These are phyloP conservation scores for Ptychoptera albimana DNA, from an alignment of 2,888 invertebrate genomes.

Conservation along the genomic window DNA sequence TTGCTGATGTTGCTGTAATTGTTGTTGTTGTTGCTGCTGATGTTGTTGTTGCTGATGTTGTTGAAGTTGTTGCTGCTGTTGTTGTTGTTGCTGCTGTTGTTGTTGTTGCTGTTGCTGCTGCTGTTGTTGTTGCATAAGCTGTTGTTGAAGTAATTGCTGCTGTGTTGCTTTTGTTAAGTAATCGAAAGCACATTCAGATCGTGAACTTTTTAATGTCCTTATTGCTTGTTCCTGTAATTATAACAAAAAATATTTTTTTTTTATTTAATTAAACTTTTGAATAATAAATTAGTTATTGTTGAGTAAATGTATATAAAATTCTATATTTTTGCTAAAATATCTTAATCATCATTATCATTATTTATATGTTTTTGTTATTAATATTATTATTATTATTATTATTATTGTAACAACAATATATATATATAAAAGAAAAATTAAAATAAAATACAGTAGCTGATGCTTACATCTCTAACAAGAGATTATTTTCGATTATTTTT, in stretches of 20 bases:
- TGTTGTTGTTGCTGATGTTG: background rate
- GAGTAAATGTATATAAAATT: too few species aligned
- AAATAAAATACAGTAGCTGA: too few species aligned
- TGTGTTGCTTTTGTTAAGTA: slow-evolving; percentile 4
- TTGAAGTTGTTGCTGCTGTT: background rate
- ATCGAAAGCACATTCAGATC: slow-evolving; percentile 16
- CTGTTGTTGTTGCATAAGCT: background rate
- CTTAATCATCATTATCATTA: too few species aligned
- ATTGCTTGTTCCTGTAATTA: slow-evolving; percentile 4
- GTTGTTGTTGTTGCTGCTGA: background rate
- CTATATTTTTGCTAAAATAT: too few species aligned
- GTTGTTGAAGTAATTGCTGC: background rate
- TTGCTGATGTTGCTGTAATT: too few species aligned
- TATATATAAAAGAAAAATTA: too few species aligned
- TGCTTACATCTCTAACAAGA: too few species aligned
- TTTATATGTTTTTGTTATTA: too few species aligned
- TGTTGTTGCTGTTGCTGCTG: background rate
- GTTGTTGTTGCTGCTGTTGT: background rate
- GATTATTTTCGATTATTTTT: too few species aligned
- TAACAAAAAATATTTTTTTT: background rate
- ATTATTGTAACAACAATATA: too few species aligned
- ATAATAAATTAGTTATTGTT: background rate
- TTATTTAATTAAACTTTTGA: background rate
- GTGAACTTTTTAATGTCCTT: slow-evolving; percentile 16
- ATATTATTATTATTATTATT: too few species aligned